These are phyloP conservation scores for Stenodema calcarata DNA, from an alignment of 2,888 invertebrate species.

Conservation along the genomic window DNA sequence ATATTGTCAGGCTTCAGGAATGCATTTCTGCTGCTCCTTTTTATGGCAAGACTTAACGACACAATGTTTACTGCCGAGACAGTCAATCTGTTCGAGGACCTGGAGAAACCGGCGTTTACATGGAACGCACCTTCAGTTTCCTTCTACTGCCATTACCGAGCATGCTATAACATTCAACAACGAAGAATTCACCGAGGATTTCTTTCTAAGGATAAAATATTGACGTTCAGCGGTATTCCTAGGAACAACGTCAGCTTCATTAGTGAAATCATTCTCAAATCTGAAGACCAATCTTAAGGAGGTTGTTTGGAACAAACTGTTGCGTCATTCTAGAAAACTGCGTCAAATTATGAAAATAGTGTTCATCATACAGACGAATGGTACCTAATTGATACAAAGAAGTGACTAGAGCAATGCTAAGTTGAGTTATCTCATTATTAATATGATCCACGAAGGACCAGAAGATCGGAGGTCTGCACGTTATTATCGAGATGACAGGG, in stretches of 20 bases:
- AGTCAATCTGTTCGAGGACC: not conserved
- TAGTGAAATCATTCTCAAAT: no score
- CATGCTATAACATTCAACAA: no score
- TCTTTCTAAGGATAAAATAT: no score
- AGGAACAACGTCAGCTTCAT: no score
- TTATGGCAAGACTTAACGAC: no score
- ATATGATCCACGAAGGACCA: not conserved
- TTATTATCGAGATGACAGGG: constrained; percentile 39
- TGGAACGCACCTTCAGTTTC: not conserved
- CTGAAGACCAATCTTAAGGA: no score
- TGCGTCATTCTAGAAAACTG: no score
- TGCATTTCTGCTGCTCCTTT: not conserved
- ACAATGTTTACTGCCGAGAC: not conserved
- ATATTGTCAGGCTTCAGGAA: not conserved
- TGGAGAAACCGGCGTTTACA: not conserved
- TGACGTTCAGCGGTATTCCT: no score
- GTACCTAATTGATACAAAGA: not conserved
- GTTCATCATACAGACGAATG: not conserved
- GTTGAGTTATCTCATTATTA: not conserved
- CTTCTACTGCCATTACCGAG: no score
- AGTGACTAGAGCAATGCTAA: not conserved
- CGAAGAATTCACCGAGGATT: no score
- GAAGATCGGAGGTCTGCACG: not conserved
- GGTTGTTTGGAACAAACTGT: no score
- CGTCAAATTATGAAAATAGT: no score